These are phyloP conservation scores for Anas georgica DNA, from an alignment of 2,797 vertebrate genomes.

Conservation along the genomic window DNA sequence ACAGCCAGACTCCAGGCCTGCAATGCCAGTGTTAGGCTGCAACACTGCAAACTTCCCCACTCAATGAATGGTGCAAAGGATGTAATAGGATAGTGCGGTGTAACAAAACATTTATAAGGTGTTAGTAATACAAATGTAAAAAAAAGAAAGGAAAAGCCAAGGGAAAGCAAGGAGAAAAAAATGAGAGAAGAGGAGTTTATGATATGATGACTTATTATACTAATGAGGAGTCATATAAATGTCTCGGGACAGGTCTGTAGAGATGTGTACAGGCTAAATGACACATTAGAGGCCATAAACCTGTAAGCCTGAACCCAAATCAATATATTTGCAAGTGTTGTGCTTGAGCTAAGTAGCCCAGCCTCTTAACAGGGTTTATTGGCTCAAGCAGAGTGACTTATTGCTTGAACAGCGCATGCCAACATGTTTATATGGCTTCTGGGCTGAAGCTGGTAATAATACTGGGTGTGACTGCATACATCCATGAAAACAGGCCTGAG, in stretches of 20 bases:
- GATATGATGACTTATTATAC: neutral
- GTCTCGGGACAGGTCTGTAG: neutral
- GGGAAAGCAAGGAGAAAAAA: neutral
- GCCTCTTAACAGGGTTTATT: neutral
- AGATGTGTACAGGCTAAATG: neutral
- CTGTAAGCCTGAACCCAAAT: neutral
- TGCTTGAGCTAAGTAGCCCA: neutral
- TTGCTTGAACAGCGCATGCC: neutral
- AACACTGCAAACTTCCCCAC: neutral
- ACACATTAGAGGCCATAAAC: neutral
- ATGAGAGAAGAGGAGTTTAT: too few relatives aligned
- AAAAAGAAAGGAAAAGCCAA: neutral
- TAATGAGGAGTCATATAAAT: neutral
- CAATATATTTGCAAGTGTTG: neutral
- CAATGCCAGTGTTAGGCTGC: neutral
- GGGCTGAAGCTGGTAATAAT: neutral
- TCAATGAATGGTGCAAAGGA: neutral
- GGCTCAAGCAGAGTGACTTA: neutral
- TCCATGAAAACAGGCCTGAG: neutral
- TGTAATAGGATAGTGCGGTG: neutral
- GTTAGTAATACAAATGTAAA: neutral
- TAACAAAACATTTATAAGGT: neutral
- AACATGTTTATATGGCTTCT: neutral
- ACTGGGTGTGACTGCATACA: fast-evolving
- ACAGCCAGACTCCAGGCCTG: neutral